A percentile compares a stretch with the other conserved stretches of the same genome.
These are phyloP conservation scores for Sinella curviseta DNA, from an alignment of 1,140 invertebrate species.

Conservation along the genomic window DNA sequence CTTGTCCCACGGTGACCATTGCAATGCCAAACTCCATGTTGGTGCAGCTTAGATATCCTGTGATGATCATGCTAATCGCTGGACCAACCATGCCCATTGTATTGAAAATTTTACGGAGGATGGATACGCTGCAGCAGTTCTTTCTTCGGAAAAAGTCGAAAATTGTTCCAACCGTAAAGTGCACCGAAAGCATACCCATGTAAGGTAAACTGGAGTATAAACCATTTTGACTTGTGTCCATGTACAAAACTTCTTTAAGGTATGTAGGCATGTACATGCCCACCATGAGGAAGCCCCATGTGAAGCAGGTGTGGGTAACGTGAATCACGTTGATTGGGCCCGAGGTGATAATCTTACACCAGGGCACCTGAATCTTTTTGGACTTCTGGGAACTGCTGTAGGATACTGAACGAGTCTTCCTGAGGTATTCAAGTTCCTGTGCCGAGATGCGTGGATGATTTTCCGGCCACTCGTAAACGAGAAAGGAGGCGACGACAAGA, in stretches of 20 bases:
- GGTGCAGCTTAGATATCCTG: slow-evolving; percentile 40
- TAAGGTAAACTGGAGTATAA: slow-evolving; percentile 63
- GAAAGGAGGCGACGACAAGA: slow-evolving; percentile 55
- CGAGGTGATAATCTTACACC: slow-evolving; percentile 60
- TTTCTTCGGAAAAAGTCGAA: slow-evolving; percentile 48
- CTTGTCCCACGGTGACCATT: slow-evolving; percentile 43
- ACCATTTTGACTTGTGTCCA: slow-evolving; percentile 61
- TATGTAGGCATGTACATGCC: slow-evolving; percentile 63
- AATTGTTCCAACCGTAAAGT: slow-evolving; percentile 46
- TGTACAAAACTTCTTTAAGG: slow-evolving; percentile 62
- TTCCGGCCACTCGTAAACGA: slow-evolving; percentile 58
- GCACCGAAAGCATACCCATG: slow-evolving; percentile 52
- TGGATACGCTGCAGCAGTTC: slow-evolving; percentile 45
- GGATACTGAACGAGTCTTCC: slow-evolving; percentile 30
- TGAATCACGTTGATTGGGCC: slow-evolving; percentile 61
- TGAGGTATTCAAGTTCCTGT: slow-evolving; percentile 58
- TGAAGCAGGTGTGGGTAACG: slow-evolving; percentile 62
- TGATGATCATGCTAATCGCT: slow-evolving; percentile 35
- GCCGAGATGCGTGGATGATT: slow-evolving; percentile 58
- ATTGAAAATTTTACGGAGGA: slow-evolving; percentile 51
- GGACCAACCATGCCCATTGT: slow-evolving; percentile 50
- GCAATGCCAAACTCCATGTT: slow-evolving; percentile 44
- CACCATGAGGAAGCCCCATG: slow-evolving; percentile 66
- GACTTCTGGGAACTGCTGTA: slow-evolving; percentile 16
- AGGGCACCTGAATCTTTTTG: slow-evolving; percentile 53